phyloP scores from a whole-genome alignment of 2,888 invertebrate species.

The Sicus ferrugineus region DNA sequence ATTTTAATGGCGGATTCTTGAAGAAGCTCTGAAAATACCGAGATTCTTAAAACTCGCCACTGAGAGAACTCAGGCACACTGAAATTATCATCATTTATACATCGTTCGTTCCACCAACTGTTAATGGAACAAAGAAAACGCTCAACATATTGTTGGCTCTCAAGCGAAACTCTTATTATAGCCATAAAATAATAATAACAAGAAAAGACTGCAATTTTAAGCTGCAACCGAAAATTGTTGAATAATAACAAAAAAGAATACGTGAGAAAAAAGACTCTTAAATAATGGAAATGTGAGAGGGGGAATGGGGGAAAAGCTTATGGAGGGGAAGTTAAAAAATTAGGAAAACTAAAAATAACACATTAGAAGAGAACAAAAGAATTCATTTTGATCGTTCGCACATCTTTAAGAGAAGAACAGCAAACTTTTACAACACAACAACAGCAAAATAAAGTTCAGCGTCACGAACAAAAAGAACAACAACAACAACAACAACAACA shows the following conservation, averaged over 20 bases:
- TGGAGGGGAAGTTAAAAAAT: background rate
- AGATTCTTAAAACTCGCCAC: no score
- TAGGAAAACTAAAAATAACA: background rate
- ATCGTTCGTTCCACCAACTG: no score
- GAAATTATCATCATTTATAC: no score
- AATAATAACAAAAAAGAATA: conserved; percentile 22
- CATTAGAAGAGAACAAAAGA: conserved; percentile 26
- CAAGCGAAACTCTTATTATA: conserved; percentile 22
- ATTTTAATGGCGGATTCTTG: no score
- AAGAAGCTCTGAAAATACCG: no score
- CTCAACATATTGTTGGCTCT: conserved; percentile 21
- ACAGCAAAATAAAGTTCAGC: conserved; percentile 15
- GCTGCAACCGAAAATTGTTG: conserved; percentile 22
- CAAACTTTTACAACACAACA: conserved; percentile 29
- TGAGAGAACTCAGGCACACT: no score
- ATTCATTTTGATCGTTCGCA: conserved; percentile 35
- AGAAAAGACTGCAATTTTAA: conserved; percentile 25
- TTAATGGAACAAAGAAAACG: no score
- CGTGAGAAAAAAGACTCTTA: no score
- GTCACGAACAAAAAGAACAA: background rate
- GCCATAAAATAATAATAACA: conserved; percentile 33
- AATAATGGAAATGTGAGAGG: no score
- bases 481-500: background rate
- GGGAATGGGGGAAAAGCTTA: background rate
- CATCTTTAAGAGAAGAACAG: conserved; percentile 29